Evolutionary conservation across 2,888 invertebrate species (phyloP), one percentile per base, ranked within the genome.

Genomic region (Atrina japonica): DNA sequence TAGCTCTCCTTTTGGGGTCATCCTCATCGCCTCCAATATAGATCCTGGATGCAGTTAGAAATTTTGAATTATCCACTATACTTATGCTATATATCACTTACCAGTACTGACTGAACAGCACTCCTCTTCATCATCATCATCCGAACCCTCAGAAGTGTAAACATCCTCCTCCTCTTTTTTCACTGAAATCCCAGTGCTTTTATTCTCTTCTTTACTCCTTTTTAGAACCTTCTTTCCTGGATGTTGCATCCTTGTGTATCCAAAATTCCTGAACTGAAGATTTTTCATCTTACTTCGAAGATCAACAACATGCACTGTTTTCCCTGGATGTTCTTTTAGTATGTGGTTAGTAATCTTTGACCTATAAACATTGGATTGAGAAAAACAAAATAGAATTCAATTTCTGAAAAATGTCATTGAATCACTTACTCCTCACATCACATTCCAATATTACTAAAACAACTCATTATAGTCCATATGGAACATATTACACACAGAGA

Each of bases 291-390:
- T 29, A 21, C 61, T 27, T 16, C 71, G 60, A 43, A 66, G 29
- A 30, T 71, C 71, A 41, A 64, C 52, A 27, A 82, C 77, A 56
- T 75, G 69, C 27, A 80, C 69, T n/a, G 75, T 67, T 50, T 77
- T 82, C 11, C 77, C 77, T 21, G 74, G 71, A 58, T 82, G 82
- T 30, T 77, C 77, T 40, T 78, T 76, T 59, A 60, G 64, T 25
- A 82, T 61, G 41, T 82, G 82, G 9, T 72, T 74, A 25, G 73
- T 74, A 14, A 82, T 69, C 50, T 79, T 79, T 60, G 79, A 76
- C 40, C 80, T 80, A 55, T 21, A 56, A 63, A 30, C 14, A 21
- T 6, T 30, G 21, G n/a, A n/a, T n/a, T n/a, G n/a, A n/a, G n/a
- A n/a, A n/a, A n/a, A n/a, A n/a, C n/a, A n/a, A n/a, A n/a, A n/a